These are phyloP conservation scores for Notospermus geniculatus DNA, from an alignment of 1,140 invertebrate genomes.

Conservation along the genomic window DNA sequence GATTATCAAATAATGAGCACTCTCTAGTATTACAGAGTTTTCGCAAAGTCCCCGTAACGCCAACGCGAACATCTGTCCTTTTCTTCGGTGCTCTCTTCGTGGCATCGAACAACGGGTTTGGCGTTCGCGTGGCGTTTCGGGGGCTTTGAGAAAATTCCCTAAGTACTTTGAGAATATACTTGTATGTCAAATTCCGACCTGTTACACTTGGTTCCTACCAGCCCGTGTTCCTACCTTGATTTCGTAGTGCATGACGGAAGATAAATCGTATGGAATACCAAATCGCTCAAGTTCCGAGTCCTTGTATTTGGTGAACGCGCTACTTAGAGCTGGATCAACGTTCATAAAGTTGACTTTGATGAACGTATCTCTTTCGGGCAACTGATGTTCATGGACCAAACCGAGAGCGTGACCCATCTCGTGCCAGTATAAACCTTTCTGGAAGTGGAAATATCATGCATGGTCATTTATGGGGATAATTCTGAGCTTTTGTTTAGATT, in stretches of 20 bases:
- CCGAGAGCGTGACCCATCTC: conserved; percentile 39
- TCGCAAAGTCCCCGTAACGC: too few species aligned
- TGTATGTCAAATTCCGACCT: too few species aligned
- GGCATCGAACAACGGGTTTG: too few species aligned
- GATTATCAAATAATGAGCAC: neutral
- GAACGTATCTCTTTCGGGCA: conserved; percentile 33
- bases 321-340: conserved; percentile 15
- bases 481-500: neutral
- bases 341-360: conserved; percentile 34
- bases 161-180: too few species aligned
- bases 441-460: neutral
- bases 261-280: conserved; percentile 15
- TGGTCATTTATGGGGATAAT: too few species aligned
- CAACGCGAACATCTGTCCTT: too few species aligned
- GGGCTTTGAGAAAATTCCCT: too few species aligned
- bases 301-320: conserved; percentile 12
- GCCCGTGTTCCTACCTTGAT: conserved; percentile 23
- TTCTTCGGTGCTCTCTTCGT: too few species aligned
- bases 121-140: too few species aligned
- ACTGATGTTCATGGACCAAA: conserved; percentile 45
- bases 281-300: neutral
- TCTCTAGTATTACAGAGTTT: too few species aligned
- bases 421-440: conserved; percentile 23
- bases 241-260: conserved; percentile 49
- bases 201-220: too few species aligned